Evolutionary conservation across 2,888 invertebrate species (phyloP).

Genomic region (Folsomia manolachei): DNA sequence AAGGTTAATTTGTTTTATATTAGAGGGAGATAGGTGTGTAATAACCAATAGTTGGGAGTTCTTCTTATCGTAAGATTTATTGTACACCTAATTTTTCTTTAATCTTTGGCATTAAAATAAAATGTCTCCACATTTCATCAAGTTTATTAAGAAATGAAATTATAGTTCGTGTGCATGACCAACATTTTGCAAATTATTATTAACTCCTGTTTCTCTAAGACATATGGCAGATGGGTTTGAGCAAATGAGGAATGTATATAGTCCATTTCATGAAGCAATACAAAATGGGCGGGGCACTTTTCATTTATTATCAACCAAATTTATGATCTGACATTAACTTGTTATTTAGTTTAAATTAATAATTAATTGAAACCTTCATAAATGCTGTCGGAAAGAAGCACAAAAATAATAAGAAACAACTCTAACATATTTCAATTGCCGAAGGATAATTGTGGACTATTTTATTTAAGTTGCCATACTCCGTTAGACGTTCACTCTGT

Average conservation of each 20-base stretch:
- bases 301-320: too few species aligned
- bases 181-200: background rate
- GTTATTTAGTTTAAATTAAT: background rate
- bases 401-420: background rate
- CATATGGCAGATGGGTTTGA: background rate
- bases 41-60: constrained; percentile 42
- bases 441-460: background rate
- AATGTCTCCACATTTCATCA: background rate
- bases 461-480: background rate
- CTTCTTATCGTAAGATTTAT: constrained; percentile 45
- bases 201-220: background rate
- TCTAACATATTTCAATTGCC: background rate
- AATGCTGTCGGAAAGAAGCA: background rate
- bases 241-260: too few species aligned
- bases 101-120: background rate
- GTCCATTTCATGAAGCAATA: too few species aligned
- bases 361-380: background rate
- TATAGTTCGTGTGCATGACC: too few species aligned
- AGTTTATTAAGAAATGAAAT: too few species aligned
- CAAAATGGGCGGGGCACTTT: too few species aligned
- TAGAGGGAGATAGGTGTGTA: constrained; percentile 31
- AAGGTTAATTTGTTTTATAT: constrained; percentile 51
- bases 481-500: too few species aligned
- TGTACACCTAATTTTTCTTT: constrained; percentile 17
- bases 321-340: background rate